Evolutionary conservation across 2,113 vertebrate genomes (phyloP).

Genomic region (Rhegmatorhina hoffmannsi): DNA sequence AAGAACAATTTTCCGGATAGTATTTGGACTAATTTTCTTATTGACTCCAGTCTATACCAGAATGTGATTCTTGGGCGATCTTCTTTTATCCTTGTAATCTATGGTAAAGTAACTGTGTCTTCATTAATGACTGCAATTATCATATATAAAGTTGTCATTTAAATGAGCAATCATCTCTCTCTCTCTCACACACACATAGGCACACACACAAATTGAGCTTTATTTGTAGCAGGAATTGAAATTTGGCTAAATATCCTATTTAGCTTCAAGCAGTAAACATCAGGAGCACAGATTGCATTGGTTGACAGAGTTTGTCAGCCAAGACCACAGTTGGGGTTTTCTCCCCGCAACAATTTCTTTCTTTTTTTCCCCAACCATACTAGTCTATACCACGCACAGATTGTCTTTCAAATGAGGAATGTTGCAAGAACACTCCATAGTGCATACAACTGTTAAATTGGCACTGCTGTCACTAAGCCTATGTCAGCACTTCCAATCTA

Average conservation of each 20-base stretch:
- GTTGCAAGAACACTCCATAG: conserved; percentile 41
- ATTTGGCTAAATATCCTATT: conserved; percentile 56
- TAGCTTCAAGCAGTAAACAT: conserved; percentile 46
- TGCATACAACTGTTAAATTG: conserved; percentile 42
- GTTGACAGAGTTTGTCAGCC: conserved; percentile 46
- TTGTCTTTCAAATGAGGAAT: conserved; percentile 48
- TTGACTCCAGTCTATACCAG: conserved; percentile 62
- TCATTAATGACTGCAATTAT: conserved; percentile 78
- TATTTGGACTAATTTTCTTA: conserved; percentile 75
- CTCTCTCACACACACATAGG: not conserved
- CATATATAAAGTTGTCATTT: conserved; percentile 77
- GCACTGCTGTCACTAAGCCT: conserved; percentile 21
- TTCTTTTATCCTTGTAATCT: conserved; percentile 73
- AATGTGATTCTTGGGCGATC: conserved; percentile 59
- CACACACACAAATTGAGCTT: conserved; percentile 56
- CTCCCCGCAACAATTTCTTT: not conserved
- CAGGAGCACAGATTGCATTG: conserved; percentile 5
- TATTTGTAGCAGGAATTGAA: conserved; percentile 69
- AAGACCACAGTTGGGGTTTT: conserved; percentile 22
- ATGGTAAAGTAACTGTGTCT: conserved; percentile 73
- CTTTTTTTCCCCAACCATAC: not conserved
- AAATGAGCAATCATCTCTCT: conserved; percentile 68
- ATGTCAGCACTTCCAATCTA: conserved; percentile 65
- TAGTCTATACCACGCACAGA: conserved; percentile 20
- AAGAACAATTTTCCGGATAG: conserved; percentile 65